Conservation (phyloP, 2,797 vertebrate genomes). For the Peromyscus attwateri region DNA sequence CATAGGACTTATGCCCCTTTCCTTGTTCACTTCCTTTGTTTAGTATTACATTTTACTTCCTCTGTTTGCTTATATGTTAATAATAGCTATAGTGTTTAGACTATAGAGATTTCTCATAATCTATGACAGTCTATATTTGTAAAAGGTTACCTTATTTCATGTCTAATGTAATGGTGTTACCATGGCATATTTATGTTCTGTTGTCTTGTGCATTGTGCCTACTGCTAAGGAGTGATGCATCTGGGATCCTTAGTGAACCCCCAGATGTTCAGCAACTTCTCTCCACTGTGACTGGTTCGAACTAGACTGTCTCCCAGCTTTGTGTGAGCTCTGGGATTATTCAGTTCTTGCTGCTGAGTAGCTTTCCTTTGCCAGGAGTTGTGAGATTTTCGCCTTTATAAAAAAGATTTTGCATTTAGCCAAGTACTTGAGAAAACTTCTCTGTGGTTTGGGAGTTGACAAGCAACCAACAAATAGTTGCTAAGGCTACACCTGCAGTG, state of each 20-base stretch:
- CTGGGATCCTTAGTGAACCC: neutral
- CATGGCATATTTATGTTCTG: neutral
- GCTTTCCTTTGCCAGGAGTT: neutral
- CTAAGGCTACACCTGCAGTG: conserved; percentile 18
- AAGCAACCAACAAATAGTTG: neutral
- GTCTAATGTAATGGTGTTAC: neutral
- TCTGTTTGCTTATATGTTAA: neutral
- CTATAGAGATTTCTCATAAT: neutral
- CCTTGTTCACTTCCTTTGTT: neutral
- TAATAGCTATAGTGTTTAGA: neutral
- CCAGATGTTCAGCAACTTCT: neutral
- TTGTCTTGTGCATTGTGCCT: neutral
- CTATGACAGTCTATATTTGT: neutral
- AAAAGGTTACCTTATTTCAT: neutral
- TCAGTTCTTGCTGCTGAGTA: neutral
- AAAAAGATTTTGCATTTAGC: neutral
- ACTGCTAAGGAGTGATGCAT: neutral
- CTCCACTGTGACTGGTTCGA: neutral
- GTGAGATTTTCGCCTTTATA: neutral
- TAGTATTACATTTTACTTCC: neutral
- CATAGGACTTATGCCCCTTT: neutral
- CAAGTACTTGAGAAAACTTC: neutral
- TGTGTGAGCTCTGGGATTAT: neutral
- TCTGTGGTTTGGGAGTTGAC: neutral
- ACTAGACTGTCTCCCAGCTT: neutral